Evolutionary conservation across 2,888 invertebrate species (phyloP), one percentile per base, ranked within the genome.

Genomic region (Drosophila koepferae): DNA sequence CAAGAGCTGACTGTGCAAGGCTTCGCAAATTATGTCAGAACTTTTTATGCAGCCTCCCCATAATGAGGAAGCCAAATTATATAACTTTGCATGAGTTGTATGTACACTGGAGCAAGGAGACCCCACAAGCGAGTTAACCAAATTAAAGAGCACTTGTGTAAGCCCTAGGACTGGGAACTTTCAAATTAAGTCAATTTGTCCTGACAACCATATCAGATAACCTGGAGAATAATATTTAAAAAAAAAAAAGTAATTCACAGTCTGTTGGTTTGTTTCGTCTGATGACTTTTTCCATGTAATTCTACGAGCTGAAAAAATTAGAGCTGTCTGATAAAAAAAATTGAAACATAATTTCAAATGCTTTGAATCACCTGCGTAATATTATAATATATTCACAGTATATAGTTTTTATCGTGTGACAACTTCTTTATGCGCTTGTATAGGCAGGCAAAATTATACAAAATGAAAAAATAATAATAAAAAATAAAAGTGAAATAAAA

Each of bases 51-150:
- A 10, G 53, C 43, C 9, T 59, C 46, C 20, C 28, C 16, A 20
- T 51, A 54, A 66, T 54, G 38, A 53, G 23, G 23, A 58, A 68
- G 58, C 53, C 53, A 46, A 38, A 28, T 31, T 34, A 49, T 41
- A 34, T 41, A 60, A 49, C 60, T 60, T 60, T 48, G 14, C 14
- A 46, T 16, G 38, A 59, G 12, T 59, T 49, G 18, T 9, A 6
- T 28, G 28, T 28, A 28, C 6, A 31, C 6, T 40, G 38, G 2
- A 16, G 18, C 12, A 6, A 9, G 31, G 40, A 49, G 31, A 3
- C 49, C 49, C 49, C 60, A 31, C 1, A 49, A 49, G 31, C 31
- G 31, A 49, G 31, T 8, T 58, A 36, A 40, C 54, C 54, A 38
- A 54, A 54, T 40, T 54, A 38, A 38, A 40, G 54, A 9, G 23